phyloP scores from a whole-genome alignment of 2,888 invertebrate species.

The Nysson spinosus region DNA sequence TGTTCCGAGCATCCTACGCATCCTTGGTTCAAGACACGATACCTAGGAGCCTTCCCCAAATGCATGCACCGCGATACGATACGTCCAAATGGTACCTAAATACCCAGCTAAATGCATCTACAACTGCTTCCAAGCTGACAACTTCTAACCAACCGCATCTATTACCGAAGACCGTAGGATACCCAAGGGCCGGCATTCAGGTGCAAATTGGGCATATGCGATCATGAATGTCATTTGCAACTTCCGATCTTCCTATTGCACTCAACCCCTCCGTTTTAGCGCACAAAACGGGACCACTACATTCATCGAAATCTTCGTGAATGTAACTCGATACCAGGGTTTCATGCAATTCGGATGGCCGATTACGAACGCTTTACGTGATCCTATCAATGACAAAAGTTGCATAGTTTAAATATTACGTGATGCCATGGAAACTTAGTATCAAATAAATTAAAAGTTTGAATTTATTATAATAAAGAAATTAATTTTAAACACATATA shows the following conservation, averaged over 20 bases:
- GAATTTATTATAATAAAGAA: too few relatives aligned
- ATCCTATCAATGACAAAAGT: too few relatives aligned
- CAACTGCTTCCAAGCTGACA: constrained; percentile 25
- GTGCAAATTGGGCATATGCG: constrained; percentile 52
- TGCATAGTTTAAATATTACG: too few relatives aligned
- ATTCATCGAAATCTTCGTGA: too few relatives aligned
- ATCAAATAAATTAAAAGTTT: too few relatives aligned
- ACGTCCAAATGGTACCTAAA: constrained; percentile 51
- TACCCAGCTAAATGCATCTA: constrained; percentile 47
- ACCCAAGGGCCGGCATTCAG: constrained; percentile 43
- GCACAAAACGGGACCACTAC: not conserved
- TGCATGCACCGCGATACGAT: constrained; percentile 50
- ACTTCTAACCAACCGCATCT: not conserved
- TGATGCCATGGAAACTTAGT: too few relatives aligned
- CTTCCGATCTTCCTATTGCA: constrained; percentile 40
- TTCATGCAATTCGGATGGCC: too few relatives aligned
- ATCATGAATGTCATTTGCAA: constrained; percentile 37
- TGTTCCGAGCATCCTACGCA: constrained; percentile 66
- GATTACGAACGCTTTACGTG: too few relatives aligned
- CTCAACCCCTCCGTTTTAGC: not conserved
- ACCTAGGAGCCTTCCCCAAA: constrained; percentile 51
- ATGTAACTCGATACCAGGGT: too few relatives aligned
- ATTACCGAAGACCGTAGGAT: constrained; percentile 16
- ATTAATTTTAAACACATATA: too few relatives aligned
- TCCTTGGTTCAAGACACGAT: constrained; percentile 57